phyloP scores from a whole-genome alignment of 2,113 vertebrate genomes.

The Phoxinus phoxinus region DNA sequence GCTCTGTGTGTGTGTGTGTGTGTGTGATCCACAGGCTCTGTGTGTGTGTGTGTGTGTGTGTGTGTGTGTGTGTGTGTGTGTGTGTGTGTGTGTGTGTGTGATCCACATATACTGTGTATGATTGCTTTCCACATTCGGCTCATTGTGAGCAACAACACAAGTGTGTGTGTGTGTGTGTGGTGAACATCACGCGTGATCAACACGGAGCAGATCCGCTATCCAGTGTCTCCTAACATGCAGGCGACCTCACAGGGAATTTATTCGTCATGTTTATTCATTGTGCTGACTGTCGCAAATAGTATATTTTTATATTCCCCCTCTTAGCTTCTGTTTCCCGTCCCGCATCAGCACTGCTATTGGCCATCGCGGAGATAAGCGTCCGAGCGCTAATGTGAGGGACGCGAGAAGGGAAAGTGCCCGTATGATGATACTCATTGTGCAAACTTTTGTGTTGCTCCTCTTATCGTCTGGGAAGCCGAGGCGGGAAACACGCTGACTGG shows the following conservation, averaged over 20 bases:
- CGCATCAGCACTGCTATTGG: constrained; percentile 71
- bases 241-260: constrained; percentile 61
- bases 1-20: too few species aligned
- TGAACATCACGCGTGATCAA: constrained; percentile 67
- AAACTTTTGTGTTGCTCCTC: constrained; percentile 76
- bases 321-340: constrained; percentile 69
- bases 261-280: constrained; percentile 72
- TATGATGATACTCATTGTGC: constrained; percentile 78
- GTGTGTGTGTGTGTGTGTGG: too few species aligned
- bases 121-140: constrained; percentile 59
- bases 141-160: constrained; percentile 61
- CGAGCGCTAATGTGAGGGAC: constrained; percentile 62
- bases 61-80: too few species aligned
- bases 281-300: constrained; percentile 64
- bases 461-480: constrained; percentile 67
- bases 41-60: too few species aligned
- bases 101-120: too few species aligned
- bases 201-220: constrained; percentile 58
- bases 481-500: constrained; percentile 75
- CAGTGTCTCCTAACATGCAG: constrained; percentile 63
- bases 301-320: constrained; percentile 69
- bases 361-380: constrained; percentile 68
- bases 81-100: too few species aligned
- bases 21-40: too few species aligned
- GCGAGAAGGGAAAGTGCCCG: constrained; percentile 64